Evolutionary conservation across 2,797 vertebrate species (phyloP), one percentile per base, ranked within the genome.

Genomic region (Poeciliopsis infans): DNA sequence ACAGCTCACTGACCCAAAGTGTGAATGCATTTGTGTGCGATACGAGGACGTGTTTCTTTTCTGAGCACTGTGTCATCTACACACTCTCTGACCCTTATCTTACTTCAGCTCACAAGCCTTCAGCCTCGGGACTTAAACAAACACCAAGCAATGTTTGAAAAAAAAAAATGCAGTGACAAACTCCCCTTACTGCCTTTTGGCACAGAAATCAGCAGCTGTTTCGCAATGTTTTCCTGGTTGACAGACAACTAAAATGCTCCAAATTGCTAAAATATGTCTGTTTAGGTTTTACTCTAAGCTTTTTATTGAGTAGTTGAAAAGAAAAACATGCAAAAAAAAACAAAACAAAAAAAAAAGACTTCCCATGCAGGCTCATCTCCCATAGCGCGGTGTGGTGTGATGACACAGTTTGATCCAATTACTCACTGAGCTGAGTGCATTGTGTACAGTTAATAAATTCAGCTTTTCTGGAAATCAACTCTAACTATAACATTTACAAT

Each of bases 401-500:
- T 89, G 91, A 93, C 81, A 79, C 81, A 81, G 76, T 79, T 91
- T 79, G 86, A 89, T 90, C 81, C 87, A 76, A 83, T 87, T 86
- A 80, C 80, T 90, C 89, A 88, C 87, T 85, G 83, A 81, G 51
- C 68, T 61, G 75, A 79, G 41, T 75, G 68, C 77, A 43, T 82
- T 87, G 79, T 75, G 81, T 83, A 71, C 49, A 53, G 71, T 88
- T 89, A 87, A 85, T 87, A 83, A 90, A 87, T 81, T 85, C 86
- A 87, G 69, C 83, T 83, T 93, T 91, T 87, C 84, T 89, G 89
- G 90, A 92, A 93, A 86, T 92, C 33, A 73, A 87, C 77, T 83
- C 77, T 2, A 78, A 90, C 89, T 90, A 82, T 91, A 95, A 93
- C 88, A 90, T 90, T 94, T 89, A 83, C 86, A 79, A 59, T 72